Evolutionary conservation across 2,113 vertebrate species (phyloP), one percentile per base, ranked within the genome.

Genomic region (Psephotus haematonotus): DNA sequence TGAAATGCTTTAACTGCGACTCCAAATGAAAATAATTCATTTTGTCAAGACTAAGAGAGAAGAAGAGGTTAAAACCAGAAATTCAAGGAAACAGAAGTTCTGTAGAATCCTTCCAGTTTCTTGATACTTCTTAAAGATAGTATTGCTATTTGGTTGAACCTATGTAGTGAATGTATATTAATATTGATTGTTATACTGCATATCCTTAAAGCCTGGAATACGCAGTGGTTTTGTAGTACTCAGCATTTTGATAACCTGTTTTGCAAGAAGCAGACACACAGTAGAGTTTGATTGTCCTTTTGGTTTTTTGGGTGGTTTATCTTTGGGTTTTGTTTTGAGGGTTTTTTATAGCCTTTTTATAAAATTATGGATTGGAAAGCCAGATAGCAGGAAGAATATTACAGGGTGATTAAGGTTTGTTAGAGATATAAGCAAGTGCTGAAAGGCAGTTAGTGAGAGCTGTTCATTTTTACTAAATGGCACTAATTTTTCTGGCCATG

Each of bases 401-500:
- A 2, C 4, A 35, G 50, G 20, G 25, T 17, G 57, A 8, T 37
- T 10, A 6, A 4, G 37, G 31, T 46, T 44, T 15, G 62, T 20
- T 43, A 16, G 41, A 52, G 43, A 28, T 27, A 3, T 1, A 7
- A 50, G 46, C 41, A 55, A 31, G 15, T 19, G n/a, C 23, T 64
- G 43, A 19, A 18, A 31, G 60, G 43, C 33, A 35, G 28, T 3
- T 15, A 16, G 50, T 23, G 63, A 49, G 60, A 27, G 5, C 17
- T 35, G 33, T 53, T 23, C 37, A 29, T 37, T 52, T 44, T 25
- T 63, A n/a, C 39, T 4, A 2, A 11, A 0, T 9, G 29, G 41
- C 29, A 3, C 41, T 72, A 5, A 2, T 6, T 50, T 28, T 47
- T 46, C 63, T 27, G 52, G 44, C 57, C 0, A 0, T 28, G 50